Base-by-base conservation (phyloP, 2,888 invertebrate species). In the Drosophila suboccidentalis region DNA sequence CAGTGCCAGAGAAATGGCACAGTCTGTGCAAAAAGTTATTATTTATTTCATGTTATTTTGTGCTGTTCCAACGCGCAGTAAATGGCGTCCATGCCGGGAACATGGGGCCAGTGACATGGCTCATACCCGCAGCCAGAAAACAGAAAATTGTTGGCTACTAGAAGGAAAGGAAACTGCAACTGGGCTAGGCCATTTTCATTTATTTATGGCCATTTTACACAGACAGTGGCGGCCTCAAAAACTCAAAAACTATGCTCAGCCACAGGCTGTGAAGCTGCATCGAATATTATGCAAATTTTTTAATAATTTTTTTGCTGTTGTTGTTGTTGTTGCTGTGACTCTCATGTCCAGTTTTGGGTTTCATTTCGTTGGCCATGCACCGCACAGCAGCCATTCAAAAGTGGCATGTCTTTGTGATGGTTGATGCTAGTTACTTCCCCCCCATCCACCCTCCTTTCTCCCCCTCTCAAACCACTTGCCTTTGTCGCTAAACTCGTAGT, bases 11-110 rank as follows among this genome's bases (percentile, higher is more conserved):
- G 54, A 55, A 61, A 62, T 50, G 55, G 65, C 51, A 70, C 47
- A 75, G 76, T 71, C 81, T 63, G 22, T 58, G 78, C 72, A 87
- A 81, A 83, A 87, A 86, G 86, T 87, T 88, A 88, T 85, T 85
- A 85, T 85, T 85, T 85, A 85, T 85, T 88, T 88, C 78, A 86
- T 88, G 89, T 80, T 88, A 88, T 87, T 88, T 84, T 79, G 88
- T 80, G 78, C 83, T 78, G 77, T 84, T 75, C 74, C 87, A 86
- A 86, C 83, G 83, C 84, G 84, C 76, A 78, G 70, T 74, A 88
- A 84, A 86, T 71, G 84, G 66, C 58, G 67, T 53, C 46, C 46
- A 38, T 36, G 62, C 60, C 39, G 65, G 26, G 26, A 26, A 26
- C 26, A 26, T 26, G 26, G 51, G 67, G 50, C 82, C 44, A 82